Evolutionary conservation across 2,888 invertebrate genomes (phyloP), one percentile per base, ranked within the genome.

Genomic region (Drosophila borealis): DNA sequence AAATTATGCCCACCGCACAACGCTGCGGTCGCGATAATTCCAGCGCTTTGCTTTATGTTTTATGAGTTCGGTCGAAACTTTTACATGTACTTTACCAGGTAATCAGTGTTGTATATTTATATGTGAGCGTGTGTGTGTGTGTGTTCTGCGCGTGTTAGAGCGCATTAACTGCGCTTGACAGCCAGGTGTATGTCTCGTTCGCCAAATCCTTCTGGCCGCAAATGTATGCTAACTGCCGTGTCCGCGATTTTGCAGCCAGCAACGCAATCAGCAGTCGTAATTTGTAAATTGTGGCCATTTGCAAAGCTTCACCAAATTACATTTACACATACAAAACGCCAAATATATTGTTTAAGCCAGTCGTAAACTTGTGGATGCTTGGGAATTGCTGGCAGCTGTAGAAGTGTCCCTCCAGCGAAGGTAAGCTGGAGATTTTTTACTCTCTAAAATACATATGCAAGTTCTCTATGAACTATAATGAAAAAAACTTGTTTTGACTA

Each of bases 141-240:
- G 34, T 36, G 36, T 36, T 9, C n/a, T 41, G 25, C 13, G 41
- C 39, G n/a, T 39, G 55, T 8, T 49, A n/a, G n/a, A 50, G 10
- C 17, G 36, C n/a, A 42, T 62, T 34, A 59, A 33, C 37, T 56
- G 49, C n/a, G 13, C 50, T 71, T 68, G 73, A 64, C 54, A 57
- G 34, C 64, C 72, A 74, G 78, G 65, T 85, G 80, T 51, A 49
- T 54, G 39, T 56, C 49, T 11, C 50, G 37, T 59, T 74, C 41
- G 4, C 37, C 25, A 51, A 75, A 49, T 53, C 39, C 39, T 19
- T 25, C 33, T 34, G 39, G n/a, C 46, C 57, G 21, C 46, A 67
- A 57, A 50, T 14, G 19, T 29, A 46, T 46, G 56, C 34, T 50
- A 76, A 57, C 53, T 55, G 49, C 50, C 33, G 41, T 42, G 48